A percentile compares a stretch with the other conserved stretches of the same genome.
Conservation (phyloP, 2,888 invertebrate genomes). For the Dolichopus griseipennis region DNA sequence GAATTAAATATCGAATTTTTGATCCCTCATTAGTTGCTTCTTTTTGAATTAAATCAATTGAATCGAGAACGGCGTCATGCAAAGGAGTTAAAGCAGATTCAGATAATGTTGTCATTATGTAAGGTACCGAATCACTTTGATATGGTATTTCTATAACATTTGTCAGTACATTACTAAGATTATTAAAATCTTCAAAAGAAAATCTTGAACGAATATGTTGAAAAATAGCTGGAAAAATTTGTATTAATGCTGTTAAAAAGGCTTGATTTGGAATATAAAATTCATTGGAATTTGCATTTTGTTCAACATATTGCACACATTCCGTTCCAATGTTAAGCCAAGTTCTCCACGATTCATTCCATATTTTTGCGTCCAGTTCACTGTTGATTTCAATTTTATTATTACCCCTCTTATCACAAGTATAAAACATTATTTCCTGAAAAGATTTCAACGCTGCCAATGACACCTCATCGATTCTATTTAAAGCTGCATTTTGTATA, state of each 20-base stretch:
- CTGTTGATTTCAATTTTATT: slow-evolving; percentile 36
- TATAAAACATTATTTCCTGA: slow-evolving; percentile 83
- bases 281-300: slow-evolving; percentile 42
- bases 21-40: slow-evolving; percentile 53
- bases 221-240: slow-evolving; percentile 92
- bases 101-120: slow-evolving; percentile 67
- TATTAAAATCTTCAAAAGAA: slow-evolving; percentile 59
- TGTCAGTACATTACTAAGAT: slow-evolving; percentile 67
- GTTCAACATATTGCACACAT: slow-evolving; percentile 52
- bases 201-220: slow-evolving; percentile 65
- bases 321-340: slow-evolving; percentile 83
- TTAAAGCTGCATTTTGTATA: slow-evolving; percentile 84
- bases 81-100: slow-evolving; percentile 74
- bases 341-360: slow-evolving; percentile 72
- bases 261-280: slow-evolving; percentile 84
- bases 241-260: slow-evolving; percentile 87
- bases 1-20: slow-evolving; percentile 55
- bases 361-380: slow-evolving; percentile 45
- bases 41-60: slow-evolving; percentile 80
- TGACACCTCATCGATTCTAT: slow-evolving; percentile 91
- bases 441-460: slow-evolving; percentile 93
- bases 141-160: slow-evolving; percentile 73
- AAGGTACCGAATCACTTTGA: slow-evolving; percentile 69
- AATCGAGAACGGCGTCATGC: slow-evolving; percentile 76
- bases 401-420: slow-evolving; percentile 39